Base-by-base conservation (phyloP, 2,888 invertebrate genomes). In the Blera fallax region DNA sequence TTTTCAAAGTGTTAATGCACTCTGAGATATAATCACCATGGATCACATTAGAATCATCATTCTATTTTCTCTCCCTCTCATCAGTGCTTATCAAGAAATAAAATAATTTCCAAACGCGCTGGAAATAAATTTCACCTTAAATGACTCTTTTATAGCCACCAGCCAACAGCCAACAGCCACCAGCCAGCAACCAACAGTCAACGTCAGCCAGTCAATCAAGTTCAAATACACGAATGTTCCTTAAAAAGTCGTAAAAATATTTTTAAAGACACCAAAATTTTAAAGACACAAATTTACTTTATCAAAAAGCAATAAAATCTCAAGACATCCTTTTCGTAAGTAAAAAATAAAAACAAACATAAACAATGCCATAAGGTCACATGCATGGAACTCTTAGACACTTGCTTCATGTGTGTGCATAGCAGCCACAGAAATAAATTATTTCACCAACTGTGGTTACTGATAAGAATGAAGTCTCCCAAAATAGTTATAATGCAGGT, bases 391-490 rank as follows among this genome's bases (percentile, higher is more conserved):
- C 16, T 5, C 16, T 18, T 18, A 21, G 67, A 32, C 69, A 72
- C 82, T 82, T 72, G 78, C 67, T 83, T 52, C 73, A 83, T 50
- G 37, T 40, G 58, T 40, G 21, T 29, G 21, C 29, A 29, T 14
- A 29, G 43, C 56, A 72, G 64, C 82, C 27, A 82, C 78, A 56
- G 45, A 74, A 74, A 80, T 80, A 84, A 84, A 84, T 84, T 80
- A 84, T 84, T 74, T 84, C 52, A 83, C 45, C 81, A 82, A 83
- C 78, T 83, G 83, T 83, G 83, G 83, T 67, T 50, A 43, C 74
- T 84, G 80, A 84, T 80, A 84, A 74, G 60, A 52, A n/a, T 54
- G 43, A 29, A 16, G 16, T 60, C 45, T 16, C 65, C 65, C 67
- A 83, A 83, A 83, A 73, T 79, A 72, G 67, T 67, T 78, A 78